Percentiles rank a stretch among this genome's conserved stretches.
These are phyloP conservation scores for Gisinianus flammeolus DNA, from an alignment of 2,888 invertebrate species.

Conservation along the genomic window DNA sequence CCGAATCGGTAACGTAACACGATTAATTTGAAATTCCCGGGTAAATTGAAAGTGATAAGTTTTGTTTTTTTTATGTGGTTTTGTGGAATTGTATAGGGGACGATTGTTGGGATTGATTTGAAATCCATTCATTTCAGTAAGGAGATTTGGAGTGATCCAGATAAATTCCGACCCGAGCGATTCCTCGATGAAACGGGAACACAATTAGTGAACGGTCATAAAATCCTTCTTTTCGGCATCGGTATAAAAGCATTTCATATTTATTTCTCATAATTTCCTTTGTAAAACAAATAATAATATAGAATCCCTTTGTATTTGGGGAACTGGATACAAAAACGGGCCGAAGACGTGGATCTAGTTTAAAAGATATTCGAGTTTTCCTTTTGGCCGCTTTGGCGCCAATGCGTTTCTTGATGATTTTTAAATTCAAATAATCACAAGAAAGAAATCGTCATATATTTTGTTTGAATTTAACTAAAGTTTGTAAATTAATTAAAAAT, in stretches of 20 bases:
- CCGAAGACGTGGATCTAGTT: too few relatives aligned
- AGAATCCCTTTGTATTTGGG: background rate
- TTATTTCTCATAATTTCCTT: background rate
- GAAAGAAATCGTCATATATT: too few relatives aligned
- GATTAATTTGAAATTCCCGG: too few relatives aligned
- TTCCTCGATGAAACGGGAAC: constrained; percentile 18
- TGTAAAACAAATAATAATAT: background rate
- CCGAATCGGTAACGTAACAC: background rate
- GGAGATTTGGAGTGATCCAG: constrained; percentile 12
- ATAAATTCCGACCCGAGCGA: constrained; percentile 13
- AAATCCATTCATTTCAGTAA: constrained; percentile 42
- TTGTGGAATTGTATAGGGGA: constrained; percentile 37
- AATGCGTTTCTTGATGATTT: too few relatives aligned
- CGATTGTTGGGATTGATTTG: constrained; percentile 43
- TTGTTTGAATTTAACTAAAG: too few relatives aligned
- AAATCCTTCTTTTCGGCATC: constrained; percentile 46
- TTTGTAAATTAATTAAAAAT: too few relatives aligned
- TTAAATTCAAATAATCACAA: too few relatives aligned
- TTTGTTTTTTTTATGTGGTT: too few relatives aligned
- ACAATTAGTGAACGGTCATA: constrained; percentile 39
- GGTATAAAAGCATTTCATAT: constrained; percentile 34
- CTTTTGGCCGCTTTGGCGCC: too few relatives aligned
- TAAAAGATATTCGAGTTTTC: too few relatives aligned
- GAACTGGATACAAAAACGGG: too few relatives aligned
- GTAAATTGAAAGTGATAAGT: too few relatives aligned